Conservation (phyloP, 2,888 invertebrate genomes). For the Meganola albula region DNA sequence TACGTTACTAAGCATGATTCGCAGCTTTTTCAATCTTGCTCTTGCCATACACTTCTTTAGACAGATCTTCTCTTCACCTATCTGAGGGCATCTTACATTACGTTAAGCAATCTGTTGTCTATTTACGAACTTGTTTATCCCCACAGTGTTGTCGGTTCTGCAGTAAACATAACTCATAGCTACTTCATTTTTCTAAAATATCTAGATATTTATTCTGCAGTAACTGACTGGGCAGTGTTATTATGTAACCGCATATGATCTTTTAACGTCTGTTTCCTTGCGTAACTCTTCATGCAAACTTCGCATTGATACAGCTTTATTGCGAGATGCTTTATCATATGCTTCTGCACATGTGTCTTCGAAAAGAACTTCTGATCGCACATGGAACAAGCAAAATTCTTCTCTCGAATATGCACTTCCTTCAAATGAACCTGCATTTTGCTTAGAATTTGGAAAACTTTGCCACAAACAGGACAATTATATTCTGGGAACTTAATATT, state of each 20-base stretch:
- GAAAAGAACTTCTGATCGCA: conserved; percentile 74
- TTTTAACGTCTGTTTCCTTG: conserved; percentile 53
- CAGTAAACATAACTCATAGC: too few species aligned
- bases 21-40: too few species aligned
- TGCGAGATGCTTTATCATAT: conserved; percentile 71
- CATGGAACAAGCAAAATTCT: conserved; percentile 60
- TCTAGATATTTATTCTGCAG: too few species aligned
- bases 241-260: conserved; percentile 62
- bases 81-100: too few species aligned
- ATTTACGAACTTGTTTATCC: too few species aligned
- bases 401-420: conserved; percentile 65
- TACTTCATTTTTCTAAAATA: too few species aligned
- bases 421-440: conserved; percentile 55
- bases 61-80: too few species aligned
- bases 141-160: too few species aligned
- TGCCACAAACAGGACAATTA: conserved; percentile 53
- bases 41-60: too few species aligned
- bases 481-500: conserved; percentile 41
- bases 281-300: conserved; percentile 69
- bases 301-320: conserved; percentile 64
- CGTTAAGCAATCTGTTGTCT: too few species aligned
- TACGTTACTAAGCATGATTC: too few species aligned
- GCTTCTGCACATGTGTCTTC: conserved; percentile 66
- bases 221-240: too few species aligned
- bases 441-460: conserved; percentile 51